Conservation (phyloP, 2,888 invertebrate species). For the Byasa hedistus region DNA sequence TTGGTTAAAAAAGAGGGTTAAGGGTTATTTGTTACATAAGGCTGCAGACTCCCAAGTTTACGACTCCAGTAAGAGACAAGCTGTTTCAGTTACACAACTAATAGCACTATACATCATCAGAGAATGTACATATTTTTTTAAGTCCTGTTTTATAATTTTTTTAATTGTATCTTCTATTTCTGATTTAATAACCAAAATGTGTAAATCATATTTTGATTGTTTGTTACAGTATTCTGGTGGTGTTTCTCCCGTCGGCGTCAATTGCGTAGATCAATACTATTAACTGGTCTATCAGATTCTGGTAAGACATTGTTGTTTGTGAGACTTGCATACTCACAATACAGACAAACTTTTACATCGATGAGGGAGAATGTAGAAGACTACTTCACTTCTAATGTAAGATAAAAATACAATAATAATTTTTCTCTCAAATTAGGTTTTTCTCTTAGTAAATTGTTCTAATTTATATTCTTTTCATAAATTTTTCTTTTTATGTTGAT, state of each 20-base stretch:
- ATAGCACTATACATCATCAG: no score
- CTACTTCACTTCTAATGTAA: conserved; percentile 82
- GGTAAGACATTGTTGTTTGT: conserved; percentile 95
- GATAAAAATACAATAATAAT: conserved; percentile 38
- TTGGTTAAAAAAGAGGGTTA: no score
- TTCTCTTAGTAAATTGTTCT: no score
- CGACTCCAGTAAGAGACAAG: no score
- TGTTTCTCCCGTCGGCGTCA: conserved; percentile 81
- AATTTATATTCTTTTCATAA: no score
- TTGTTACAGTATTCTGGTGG: conserved; percentile 79
- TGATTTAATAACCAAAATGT: neutral
- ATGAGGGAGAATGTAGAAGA: conserved; percentile 91
- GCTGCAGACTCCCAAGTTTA: no score
- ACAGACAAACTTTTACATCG: conserved; percentile 91
- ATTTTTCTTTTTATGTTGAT: no score
- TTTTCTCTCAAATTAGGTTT: neutral
- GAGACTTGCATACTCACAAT: conserved; percentile 85
- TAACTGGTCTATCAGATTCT: conserved; percentile 92
- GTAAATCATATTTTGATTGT: neutral
- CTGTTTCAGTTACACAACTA: no score
- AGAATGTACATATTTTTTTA: no score
- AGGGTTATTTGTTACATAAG: no score
- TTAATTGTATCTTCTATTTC: neutral
- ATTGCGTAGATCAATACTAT: conserved; percentile 83
- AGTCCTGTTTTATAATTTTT: neutral